Conservation (phyloP, 2,888 invertebrate species). For the Tridacna gigas region DNA sequence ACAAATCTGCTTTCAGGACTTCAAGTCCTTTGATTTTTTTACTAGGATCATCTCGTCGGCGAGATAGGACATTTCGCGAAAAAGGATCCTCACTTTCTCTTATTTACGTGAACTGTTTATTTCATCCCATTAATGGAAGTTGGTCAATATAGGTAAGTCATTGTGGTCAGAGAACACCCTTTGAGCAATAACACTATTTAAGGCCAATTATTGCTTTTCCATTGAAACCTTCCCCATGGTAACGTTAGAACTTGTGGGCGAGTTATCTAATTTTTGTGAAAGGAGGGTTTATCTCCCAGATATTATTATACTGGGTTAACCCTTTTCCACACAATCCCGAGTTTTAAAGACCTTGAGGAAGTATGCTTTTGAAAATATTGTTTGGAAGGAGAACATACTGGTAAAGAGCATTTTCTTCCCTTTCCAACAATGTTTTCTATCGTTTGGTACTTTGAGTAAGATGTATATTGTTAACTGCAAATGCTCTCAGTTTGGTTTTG, state of each 20-base stretch:
- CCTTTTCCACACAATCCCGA: not conserved
- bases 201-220: constrained; percentile 7
- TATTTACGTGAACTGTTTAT: not conserved
- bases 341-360: not conserved
- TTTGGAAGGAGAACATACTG: not conserved
- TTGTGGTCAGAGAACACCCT: constrained; percentile 1
- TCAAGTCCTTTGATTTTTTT: too few species aligned
- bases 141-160: constrained; percentile 2
- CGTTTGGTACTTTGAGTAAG: too few species aligned
- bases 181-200: constrained; percentile 3
- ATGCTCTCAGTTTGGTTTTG: too few species aligned
- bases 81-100: not conserved
- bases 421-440: not conserved
- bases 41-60: too few species aligned
- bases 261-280: constrained; percentile 22
- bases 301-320: not conserved
- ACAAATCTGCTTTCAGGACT: too few species aligned
- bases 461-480: too few species aligned
- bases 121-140: not conserved
- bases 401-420: not conserved
- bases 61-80: too few species aligned
- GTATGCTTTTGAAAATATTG: not conserved
- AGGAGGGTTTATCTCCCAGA: not conserved
- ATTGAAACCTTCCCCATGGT: not conserved
- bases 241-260: constrained; percentile 14